Conservation (phyloP, 1,140 invertebrate species). For the Brachionus paranguensis region DNA sequence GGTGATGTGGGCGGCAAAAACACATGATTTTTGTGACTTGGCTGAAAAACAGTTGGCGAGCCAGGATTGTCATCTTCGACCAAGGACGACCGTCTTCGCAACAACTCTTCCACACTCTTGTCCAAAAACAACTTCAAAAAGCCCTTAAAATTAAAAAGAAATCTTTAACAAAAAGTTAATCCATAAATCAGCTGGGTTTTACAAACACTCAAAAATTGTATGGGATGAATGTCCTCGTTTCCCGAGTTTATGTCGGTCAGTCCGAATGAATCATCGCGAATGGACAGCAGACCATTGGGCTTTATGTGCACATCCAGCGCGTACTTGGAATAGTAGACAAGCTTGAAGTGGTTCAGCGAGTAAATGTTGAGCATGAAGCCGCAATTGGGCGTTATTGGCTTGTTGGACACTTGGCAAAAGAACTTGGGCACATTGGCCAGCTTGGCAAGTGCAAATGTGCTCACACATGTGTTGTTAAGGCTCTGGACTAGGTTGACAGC, state of each 20-base stretch:
- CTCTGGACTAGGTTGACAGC: not conserved
- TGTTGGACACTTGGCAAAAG: not conserved
- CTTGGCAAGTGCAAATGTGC: not conserved
- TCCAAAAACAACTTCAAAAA: slow-evolving; percentile 34
- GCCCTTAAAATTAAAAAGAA: not conserved
- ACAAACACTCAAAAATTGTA: slow-evolving; percentile 22
- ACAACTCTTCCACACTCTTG: slow-evolving; percentile 20
- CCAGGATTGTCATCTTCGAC: slow-evolving; percentile 20
- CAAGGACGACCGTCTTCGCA: not conserved
- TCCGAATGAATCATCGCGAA: slow-evolving; percentile 18
- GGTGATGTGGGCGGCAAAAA: slow-evolving; percentile 33
- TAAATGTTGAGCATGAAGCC: slow-evolving; percentile 24
- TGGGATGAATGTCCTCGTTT: slow-evolving; percentile 22
- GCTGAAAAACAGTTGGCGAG: not conserved
- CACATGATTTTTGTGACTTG: not conserved
- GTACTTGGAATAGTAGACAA: slow-evolving; percentile 36
- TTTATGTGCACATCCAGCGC: not conserved
- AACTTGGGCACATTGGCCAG: slow-evolving; percentile 32
- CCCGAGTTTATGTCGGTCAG: slow-evolving; percentile 14
- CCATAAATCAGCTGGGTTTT: not conserved
- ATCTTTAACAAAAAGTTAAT: not conserved
- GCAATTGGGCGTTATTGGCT: not conserved
- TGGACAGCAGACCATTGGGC: slow-evolving; percentile 18
- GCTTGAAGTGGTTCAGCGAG: slow-evolving; percentile 2
- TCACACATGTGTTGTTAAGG: not conserved